Evolutionary conservation across 1,140 invertebrate species (phyloP).

Genomic region (Microplitis mediator): DNA sequence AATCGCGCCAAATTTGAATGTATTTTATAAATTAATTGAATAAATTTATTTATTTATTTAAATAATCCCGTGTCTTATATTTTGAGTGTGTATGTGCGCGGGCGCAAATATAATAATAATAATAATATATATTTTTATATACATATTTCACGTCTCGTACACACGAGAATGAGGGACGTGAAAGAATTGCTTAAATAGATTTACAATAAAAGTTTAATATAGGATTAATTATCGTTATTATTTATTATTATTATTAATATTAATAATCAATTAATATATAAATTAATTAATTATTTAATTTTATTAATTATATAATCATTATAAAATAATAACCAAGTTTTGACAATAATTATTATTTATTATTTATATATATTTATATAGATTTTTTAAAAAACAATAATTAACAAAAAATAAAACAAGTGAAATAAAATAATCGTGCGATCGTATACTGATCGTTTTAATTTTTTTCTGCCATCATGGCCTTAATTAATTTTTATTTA

Average conservation of each 20-base stretch:
- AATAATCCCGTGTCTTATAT: background rate
- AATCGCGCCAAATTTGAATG: background rate
- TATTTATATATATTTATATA: slow-evolving; percentile 4
- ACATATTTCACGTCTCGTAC: background rate
- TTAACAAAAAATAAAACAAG: slow-evolving; percentile 20
- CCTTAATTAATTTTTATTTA: background rate
- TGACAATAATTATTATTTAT: background rate
- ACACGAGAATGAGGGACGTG: background rate
- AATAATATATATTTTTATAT: no score
- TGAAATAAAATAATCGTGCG: background rate
- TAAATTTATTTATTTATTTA: no score
- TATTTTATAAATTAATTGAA: background rate
- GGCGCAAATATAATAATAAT: background rate
- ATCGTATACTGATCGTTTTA: slow-evolving; percentile 22
- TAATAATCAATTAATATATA: no score
- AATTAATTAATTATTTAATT: no score
- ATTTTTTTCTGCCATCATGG: background rate
- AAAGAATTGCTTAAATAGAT: background rate
- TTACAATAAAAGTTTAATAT: background rate
- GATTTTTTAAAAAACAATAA: slow-evolving; percentile 2
- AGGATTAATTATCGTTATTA: background rate
- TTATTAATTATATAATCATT: background rate
- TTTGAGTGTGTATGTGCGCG: slow-evolving; percentile 2
- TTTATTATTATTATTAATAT: background rate
- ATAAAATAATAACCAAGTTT: slow-evolving; percentile 18